Evolutionary conservation across 2,888 invertebrate genomes (phyloP).

Genomic region (Rhagonycha lutea): DNA sequence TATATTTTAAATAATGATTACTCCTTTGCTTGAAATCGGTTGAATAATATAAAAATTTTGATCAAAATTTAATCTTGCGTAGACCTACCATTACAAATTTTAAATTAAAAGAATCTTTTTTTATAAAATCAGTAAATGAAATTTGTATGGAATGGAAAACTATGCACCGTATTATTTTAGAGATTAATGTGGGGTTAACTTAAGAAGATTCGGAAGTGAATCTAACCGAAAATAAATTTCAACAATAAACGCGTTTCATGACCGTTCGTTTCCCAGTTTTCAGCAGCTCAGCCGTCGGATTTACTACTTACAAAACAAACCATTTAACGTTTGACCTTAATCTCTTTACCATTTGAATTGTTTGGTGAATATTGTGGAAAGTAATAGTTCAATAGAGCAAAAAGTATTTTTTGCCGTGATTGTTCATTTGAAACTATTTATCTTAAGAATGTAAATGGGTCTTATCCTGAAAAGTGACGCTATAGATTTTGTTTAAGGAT

Average conservation of each 20-base stretch:
- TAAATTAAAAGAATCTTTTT: not conserved
- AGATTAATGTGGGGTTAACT: slow-evolving; percentile 37
- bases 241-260: slow-evolving; percentile 35
- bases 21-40: not conserved
- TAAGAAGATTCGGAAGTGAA: slow-evolving; percentile 29
- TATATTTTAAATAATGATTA: not conserved
- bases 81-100: not conserved
- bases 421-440: slow-evolving; percentile 21
- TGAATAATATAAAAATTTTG: not conserved
- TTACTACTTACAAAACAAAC: slow-evolving; percentile 46
- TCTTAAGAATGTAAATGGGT: slow-evolving; percentile 21
- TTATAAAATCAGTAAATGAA: not conserved
- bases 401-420: slow-evolving; percentile 8
- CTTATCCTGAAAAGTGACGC: slow-evolving; percentile 42
- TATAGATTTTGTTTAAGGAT: slow-evolving; percentile 40
- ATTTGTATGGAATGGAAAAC: slow-evolving; percentile 27
- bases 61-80: not conserved
- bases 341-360: slow-evolving; percentile 35
- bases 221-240: slow-evolving; percentile 19
- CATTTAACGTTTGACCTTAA: slow-evolving; percentile 44
- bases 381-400: not conserved
- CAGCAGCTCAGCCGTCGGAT: slow-evolving; percentile 39
- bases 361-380: slow-evolving; percentile 6
- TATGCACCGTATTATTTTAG: slow-evolving; percentile 33
- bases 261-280: slow-evolving; percentile 40